phyloP scores from a whole-genome alignment of 1,140 invertebrate species.

The Aricia agestis region DNA sequence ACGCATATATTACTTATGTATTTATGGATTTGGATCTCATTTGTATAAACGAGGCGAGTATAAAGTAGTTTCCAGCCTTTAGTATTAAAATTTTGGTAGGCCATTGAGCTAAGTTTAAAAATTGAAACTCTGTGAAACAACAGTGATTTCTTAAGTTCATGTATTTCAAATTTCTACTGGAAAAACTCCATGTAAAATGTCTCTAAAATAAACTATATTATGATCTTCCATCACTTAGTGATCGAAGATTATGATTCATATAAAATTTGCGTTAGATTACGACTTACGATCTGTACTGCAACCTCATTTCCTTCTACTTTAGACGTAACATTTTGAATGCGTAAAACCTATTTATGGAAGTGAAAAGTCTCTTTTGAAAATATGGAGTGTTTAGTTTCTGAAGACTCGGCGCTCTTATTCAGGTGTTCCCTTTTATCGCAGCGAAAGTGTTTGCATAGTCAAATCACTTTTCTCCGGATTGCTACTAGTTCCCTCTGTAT shows the following conservation, averaged over 20 bases:
- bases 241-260: too few relatives aligned
- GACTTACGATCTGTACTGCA: not conserved
- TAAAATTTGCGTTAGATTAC: not conserved
- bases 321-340: conserved; percentile 5
- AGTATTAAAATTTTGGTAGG: too few relatives aligned
- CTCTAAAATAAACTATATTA: too few relatives aligned
- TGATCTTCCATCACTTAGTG: too few relatives aligned
- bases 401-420: not conserved
- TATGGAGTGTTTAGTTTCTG: not conserved
- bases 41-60: not conserved
- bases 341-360: conserved; percentile 4
- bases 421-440: not conserved
- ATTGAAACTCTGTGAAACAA: too few relatives aligned
- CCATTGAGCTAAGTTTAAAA: too few relatives aligned
- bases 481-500: not conserved
- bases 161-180: too few relatives aligned
- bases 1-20: not conserved
- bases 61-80: too few relatives aligned
- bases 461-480: not conserved
- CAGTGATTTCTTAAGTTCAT: too few relatives aligned
- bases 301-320: not conserved
- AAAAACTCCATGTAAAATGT: too few relatives aligned
- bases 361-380: not conserved
- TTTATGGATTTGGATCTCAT: not conserved
- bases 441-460: conserved; percentile 3